phyloP scores from a whole-genome alignment of 2,888 invertebrate species.

The Pristionchus mayeri region DNA sequence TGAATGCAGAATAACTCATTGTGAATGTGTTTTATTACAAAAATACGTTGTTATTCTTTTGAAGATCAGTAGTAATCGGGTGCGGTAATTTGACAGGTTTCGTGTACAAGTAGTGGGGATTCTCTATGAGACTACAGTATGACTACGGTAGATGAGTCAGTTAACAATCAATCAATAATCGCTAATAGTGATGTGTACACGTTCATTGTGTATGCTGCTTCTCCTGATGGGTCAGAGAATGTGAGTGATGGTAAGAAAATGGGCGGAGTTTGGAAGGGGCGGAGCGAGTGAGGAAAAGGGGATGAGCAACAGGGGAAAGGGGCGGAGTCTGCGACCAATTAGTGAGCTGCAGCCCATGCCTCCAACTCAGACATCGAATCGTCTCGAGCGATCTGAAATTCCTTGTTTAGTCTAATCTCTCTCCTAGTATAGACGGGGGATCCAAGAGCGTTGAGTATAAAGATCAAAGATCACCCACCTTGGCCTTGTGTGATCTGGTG shows the following conservation, averaged over 20 bases:
- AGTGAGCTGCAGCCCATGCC: slow-evolving; percentile 66
- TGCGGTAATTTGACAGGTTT: slow-evolving; percentile 10
- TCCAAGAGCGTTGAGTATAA: neutral
- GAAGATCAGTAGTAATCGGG: too few species aligned
- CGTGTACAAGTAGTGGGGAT: slow-evolving; percentile 11
- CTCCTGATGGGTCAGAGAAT: slow-evolving; percentile 29
- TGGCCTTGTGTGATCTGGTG: slow-evolving; percentile 39
- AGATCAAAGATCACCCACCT: slow-evolving; percentile 39
- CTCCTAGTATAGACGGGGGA: neutral
- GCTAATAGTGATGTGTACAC: neutral
- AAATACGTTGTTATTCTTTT: too few species aligned
- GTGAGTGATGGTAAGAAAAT: slow-evolving; percentile 15
- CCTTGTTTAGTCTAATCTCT: neutral
- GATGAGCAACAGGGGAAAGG: neutral
- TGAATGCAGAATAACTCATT: too few species aligned
- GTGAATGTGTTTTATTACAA: too few species aligned
- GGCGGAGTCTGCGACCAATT: slow-evolving; percentile 38
- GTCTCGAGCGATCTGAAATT: slow-evolving; percentile 35
- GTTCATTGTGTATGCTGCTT: slow-evolving; percentile 12
- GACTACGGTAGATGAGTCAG: neutral
- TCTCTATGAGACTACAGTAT: slow-evolving; percentile 31
- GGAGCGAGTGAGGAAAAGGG: neutral
- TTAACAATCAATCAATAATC: slow-evolving; percentile 31
- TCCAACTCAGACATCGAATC: slow-evolving; percentile 64
- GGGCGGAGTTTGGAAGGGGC: neutral